Base-by-base conservation (phyloP, 2,113 vertebrate genomes). In the Falco punctatus region DNA sequence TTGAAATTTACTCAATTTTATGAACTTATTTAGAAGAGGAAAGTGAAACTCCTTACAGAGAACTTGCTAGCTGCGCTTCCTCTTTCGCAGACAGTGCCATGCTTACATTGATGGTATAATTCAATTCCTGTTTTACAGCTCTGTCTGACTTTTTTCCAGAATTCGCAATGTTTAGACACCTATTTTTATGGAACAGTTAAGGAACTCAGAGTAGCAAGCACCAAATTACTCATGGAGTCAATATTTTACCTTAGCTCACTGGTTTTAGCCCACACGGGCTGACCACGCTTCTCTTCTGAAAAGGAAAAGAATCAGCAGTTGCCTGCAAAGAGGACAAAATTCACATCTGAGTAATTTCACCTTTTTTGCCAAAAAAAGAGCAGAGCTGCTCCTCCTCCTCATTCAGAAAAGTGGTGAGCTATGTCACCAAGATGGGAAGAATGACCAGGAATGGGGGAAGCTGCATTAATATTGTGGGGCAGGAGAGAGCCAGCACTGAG, bases 1-100 rank as follows among this genome's bases (percentile, higher is more conserved):
- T 64, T 65, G 40, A 84, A 15, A 61, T 92, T 51, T 77, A 57
- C 61, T 81, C 42, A 79, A 51, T 75, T 65, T 81, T 81, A 52
- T 67, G 40, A 71, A 81, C n/a, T n/a, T 91, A 38, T 6, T 94
- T 96, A 70, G 35, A 91, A 90, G 66, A 94, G 81, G 48, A 94
- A 92, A 95, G 49, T 61, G 66, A 92, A 96, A 33, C 27, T 13
- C 19, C n/a, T 79, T 35, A 73, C 40, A 73, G 49, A 87, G 86
- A 81, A 96, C 81, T 91, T 86, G 65, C 23, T 71, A 69, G 70
- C 57, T 89, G 42, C 58, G 26, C 66, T 95, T 96, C 91, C 30
- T 89, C 57, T 94, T 80, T 57, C 69, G 54, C 70, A 81, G 54
- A 28, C n/a, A 62, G 14, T 79, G 71, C 71, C 58, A 58, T 62